phyloP scores from a whole-genome alignment of 2,797 vertebrate species.

The Hydrophis major region DNA sequence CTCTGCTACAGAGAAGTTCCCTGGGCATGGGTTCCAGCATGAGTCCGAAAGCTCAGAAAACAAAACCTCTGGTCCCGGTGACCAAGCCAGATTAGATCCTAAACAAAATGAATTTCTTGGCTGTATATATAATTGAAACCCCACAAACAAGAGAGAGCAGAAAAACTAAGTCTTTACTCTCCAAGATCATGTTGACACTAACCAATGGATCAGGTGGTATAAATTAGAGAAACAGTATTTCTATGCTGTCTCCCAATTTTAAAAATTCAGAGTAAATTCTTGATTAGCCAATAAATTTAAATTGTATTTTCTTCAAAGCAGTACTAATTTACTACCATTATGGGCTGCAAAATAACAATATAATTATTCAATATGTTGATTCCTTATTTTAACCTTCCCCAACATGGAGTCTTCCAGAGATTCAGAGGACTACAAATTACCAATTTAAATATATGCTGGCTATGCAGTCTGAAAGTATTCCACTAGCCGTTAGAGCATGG shows the following conservation, averaged over 20 bases:
- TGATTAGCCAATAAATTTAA: not conserved
- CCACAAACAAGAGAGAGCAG: not conserved
- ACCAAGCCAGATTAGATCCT: not conserved
- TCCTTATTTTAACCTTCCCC: not conserved
- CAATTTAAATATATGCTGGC: not conserved
- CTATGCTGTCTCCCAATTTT: not conserved
- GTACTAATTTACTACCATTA: not conserved
- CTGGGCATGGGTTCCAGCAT: too few species aligned
- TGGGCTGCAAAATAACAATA: not conserved
- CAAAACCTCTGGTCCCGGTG: not conserved
- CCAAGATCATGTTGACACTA: not conserved
- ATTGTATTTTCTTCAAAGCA: not conserved
- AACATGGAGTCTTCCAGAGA: not conserved
- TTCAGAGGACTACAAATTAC: not conserved
- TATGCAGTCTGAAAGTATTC: not conserved
- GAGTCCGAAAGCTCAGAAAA: not conserved
- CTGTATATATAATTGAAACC: not conserved
- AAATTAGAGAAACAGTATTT: not conserved
- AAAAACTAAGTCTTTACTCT: not conserved
- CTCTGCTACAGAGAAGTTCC: too few species aligned
- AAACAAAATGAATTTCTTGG: not conserved
- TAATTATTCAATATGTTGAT: not conserved
- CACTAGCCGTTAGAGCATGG: not conserved
- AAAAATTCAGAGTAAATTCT: not conserved
- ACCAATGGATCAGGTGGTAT: not conserved